phyloP scores from a whole-genome alignment of 2,113 vertebrate species.

The Fregata magnificens region DNA sequence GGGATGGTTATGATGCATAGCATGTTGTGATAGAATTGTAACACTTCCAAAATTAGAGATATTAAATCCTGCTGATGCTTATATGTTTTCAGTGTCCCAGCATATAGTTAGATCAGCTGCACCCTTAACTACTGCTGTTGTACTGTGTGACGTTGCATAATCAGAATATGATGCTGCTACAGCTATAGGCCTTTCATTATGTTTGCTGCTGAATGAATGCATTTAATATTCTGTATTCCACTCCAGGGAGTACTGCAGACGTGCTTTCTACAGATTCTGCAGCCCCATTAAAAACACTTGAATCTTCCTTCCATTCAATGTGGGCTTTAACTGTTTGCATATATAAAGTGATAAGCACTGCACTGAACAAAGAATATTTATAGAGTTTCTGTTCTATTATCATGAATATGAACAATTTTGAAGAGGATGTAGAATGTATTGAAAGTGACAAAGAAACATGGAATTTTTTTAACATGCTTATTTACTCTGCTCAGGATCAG shows the following conservation, averaged over 20 bases:
- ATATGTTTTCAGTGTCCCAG: neutral
- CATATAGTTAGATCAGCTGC: neutral
- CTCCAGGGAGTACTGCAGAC: neutral
- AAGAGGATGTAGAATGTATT: neutral
- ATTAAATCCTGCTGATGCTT: neutral
- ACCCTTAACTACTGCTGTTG: neutral
- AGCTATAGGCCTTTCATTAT: neutral
- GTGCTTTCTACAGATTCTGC: neutral
- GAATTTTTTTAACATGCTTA: neutral
- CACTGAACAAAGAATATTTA: neutral
- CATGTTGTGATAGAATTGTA: neutral
- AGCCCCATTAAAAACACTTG: neutral
- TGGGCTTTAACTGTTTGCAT: neutral
- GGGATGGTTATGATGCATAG: neutral
- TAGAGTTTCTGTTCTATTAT: neutral
- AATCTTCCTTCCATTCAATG: neutral
- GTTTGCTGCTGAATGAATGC: conserved; percentile 10
- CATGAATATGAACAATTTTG: neutral
- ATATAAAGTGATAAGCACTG: neutral
- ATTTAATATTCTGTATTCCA: neutral
- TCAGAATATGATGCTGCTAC: neutral
- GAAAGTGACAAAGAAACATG: neutral
- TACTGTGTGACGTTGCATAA: conserved; percentile 25
- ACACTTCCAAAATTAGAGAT: neutral
- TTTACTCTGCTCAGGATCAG: neutral